A percentile compares a stretch with the other conserved stretches of the same genome.
phyloP scores from a whole-genome alignment of 1,140 invertebrate genomes.

The Bombus difficillimus region DNA sequence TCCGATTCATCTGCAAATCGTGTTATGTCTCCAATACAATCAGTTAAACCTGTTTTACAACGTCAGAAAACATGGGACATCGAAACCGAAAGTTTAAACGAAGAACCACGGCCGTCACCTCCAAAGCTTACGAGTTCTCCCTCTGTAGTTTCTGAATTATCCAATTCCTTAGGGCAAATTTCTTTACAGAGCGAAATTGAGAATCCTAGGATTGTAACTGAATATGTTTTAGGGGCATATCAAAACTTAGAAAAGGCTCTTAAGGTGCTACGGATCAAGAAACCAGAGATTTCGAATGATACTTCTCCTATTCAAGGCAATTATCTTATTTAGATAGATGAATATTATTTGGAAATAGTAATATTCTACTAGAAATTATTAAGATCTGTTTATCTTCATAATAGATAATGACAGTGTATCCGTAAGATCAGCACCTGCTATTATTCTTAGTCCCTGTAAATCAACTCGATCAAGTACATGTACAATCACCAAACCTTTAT shows the following conservation, averaged over 20 bases:
- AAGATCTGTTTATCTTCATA: background rate
- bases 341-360: background rate
- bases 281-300: background rate
- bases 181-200: conserved; percentile 1
- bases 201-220: background rate
- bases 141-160: background rate
- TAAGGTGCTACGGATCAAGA: background rate
- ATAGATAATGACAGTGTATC: conserved; percentile 6
- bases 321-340: background rate
- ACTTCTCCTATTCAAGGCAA: conserved; percentile 10
- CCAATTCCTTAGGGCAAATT: conserved; percentile 18
- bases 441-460: background rate
- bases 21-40: background rate
- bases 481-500: background rate
- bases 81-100: background rate
- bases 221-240: conserved; percentile 20
- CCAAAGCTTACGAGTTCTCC: conserved; percentile 33
- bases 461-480: background rate
- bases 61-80: conserved; percentile 40
- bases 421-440: conserved; percentile 14
- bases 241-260: conserved; percentile 31
- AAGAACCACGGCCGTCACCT: conserved; percentile 1
- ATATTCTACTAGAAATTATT: background rate
- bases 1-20: too few relatives aligned
- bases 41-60: background rate